A percentile compares a stretch with the other conserved stretches of the same genome.
Evolutionary conservation across 1,140 invertebrate genomes (phyloP).

Genomic region (Babylonia areolata): DNA sequence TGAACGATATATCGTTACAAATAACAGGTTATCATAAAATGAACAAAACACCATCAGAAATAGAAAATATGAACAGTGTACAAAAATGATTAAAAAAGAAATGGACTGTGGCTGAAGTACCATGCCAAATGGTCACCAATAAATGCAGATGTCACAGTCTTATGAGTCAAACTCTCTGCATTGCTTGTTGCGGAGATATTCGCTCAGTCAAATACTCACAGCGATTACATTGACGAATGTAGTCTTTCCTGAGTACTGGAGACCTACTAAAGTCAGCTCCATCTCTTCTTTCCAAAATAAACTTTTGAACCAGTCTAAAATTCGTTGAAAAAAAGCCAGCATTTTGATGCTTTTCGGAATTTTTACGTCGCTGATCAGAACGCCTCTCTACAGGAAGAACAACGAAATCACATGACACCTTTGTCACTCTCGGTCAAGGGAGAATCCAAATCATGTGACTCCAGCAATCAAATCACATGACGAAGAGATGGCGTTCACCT

Average conservation of each 20-base stretch:
- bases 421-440: conserved; percentile 22
- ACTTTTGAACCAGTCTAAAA: conserved; percentile 99
- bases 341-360: conserved; percentile 78
- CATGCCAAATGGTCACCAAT: too few species aligned
- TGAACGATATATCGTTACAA: too few species aligned
- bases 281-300: conserved; percentile 99
- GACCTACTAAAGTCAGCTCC: conserved; percentile 98
- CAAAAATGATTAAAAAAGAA: too few species aligned
- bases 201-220: conserved; percentile 81
- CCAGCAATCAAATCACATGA: conserved; percentile 25
- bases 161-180: too few species aligned
- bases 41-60: too few species aligned
- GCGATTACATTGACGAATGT: conserved; percentile 99
- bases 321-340: conserved; percentile 97
- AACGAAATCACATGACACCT: conserved; percentile 41
- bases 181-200: too few species aligned
- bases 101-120: too few species aligned
- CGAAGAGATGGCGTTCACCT: conserved; percentile 19
- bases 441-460: conserved; percentile 5
- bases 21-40: too few species aligned
- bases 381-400: conserved; percentile 46
- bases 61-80: too few species aligned
- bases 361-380: conserved; percentile 13
- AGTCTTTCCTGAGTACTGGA: conserved; percentile 99
- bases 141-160: too few species aligned